These are phyloP conservation scores for Otocyon megalotis DNA, from an alignment of 2,113 vertebrate species.

Conservation along the genomic window DNA sequence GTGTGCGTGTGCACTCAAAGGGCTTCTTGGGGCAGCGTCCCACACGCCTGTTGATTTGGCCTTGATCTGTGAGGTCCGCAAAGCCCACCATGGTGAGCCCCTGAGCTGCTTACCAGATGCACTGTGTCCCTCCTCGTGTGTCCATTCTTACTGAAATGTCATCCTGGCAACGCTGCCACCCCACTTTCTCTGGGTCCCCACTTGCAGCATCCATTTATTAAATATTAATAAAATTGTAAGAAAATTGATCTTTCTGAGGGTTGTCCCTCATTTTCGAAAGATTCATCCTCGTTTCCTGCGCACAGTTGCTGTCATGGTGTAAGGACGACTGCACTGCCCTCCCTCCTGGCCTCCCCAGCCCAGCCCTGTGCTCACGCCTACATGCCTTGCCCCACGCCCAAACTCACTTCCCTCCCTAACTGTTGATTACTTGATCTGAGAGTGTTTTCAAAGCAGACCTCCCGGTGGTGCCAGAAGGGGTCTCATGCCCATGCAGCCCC, in stretches of 20 bases:
- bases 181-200: not conserved
- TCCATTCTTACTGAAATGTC: not conserved
- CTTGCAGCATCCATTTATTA: not conserved
- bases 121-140: not conserved
- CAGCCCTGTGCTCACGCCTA: not conserved
- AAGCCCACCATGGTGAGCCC: not conserved
- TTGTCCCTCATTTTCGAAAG: not conserved
- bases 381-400: not conserved
- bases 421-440: not conserved
- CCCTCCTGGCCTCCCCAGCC: not conserved
- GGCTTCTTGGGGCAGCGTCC: not conserved
- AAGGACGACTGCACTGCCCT: not conserved
- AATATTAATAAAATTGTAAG: too few species aligned
- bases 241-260: not conserved
- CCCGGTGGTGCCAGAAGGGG: not conserved
- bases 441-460: not conserved
- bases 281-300: not conserved
- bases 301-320: accelerated
- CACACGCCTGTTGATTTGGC: not conserved
- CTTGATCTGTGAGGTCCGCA: not conserved
- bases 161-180: not conserved
- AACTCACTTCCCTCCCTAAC: not conserved
- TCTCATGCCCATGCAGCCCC: accelerated
- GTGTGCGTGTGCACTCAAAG: not conserved
- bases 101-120: not conserved